Evolutionary conservation across 2,888 invertebrate species (phyloP), one percentile per base, ranked within the genome.

Genomic region (Agriopis marginaria): DNA sequence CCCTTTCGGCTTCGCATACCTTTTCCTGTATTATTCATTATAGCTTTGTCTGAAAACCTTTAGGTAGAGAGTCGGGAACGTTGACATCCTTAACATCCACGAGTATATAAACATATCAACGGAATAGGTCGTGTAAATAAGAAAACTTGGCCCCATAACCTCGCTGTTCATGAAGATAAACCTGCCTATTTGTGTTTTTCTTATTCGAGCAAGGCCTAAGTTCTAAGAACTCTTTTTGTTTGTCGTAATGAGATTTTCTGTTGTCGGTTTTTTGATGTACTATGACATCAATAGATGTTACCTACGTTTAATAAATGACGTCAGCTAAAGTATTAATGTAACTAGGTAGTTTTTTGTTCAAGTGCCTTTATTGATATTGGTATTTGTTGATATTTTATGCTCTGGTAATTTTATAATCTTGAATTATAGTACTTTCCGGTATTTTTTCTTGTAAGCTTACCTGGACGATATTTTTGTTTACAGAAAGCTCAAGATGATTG

Each of bases 161-260:
- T 62, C 45, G 49, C 45, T 45, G 45, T 40, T 47, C 55, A 51
- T 45, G 51, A 56, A 40, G 42, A 67, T 58, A 62, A 63, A 62
- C 53, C 53, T 61, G 61, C 17, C 10, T 61, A 44, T 58, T 58
- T 62, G 53, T 63, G 8, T 63, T 58, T 47, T 61, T 66, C 59
- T 23, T 54, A 59, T 23, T 23, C 39, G 40, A 47, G 51, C 40
- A 50, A 64, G 56, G 62, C 62, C 61, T 55, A 64, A 49, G 47
- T 64, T 64, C 42, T 50, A 40, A 55, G 45, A 63, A 55, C 45
- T 17, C 42, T 63, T 63, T 53, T 54, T 63, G 55, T 55, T 53
- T 12, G 11, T 32, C 17, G 61, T 61, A 40, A 61, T 51, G 51
- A 61, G 42, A 61, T 51, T 42, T 51, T 40, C 11, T 51, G 40